Base-by-base conservation (phyloP, 2,113 vertebrate genomes). In the Atractosteus spatula region DNA sequence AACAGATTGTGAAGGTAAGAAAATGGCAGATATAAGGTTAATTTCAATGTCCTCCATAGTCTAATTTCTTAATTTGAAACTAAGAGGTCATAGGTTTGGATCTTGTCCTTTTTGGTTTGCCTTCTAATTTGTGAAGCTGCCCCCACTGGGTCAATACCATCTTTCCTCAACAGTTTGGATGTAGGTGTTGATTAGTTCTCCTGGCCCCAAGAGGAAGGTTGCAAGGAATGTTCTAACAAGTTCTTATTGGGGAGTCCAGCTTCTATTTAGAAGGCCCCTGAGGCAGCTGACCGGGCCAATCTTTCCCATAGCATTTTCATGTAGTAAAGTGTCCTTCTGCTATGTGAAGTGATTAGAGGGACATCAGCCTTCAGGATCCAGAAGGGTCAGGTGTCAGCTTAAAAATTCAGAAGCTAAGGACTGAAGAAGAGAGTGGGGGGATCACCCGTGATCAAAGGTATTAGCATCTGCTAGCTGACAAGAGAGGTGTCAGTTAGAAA, bases 401-500 rank as follows among this genome's bases (percentile, higher is more conserved):
- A 75, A 13, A 56, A 17, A 79, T 79, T 75, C 54, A 78, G 76
- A 69, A 71, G 42, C 41, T 69, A 13, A 8, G 64, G n/a, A 64
- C 68, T 45, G 42, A 41, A 70, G 44, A 55, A 69, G 59, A 56
- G 42, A 42, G 74, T 51, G 47, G 70, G 76, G 65, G 73, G 3
- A 47, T 82, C 80, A 83, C 76, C 77, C 71, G 62, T 4, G 2
- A 85, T 83, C 79, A 84, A 80, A 88, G 83, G 72, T 64, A 74
- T 75, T 73, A 71, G 79, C 79, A 76, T 80, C 55, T 71, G 76
- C 76, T 66, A 72, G 68, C 1, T 67, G 44, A 73, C 69, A 78
- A 29, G 45, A 65, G 74, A 76, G 29, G 80, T 77, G 41, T 78
- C 71, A 78, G 69, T 71, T 72, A 72, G n/a, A 5, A 68, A 51